These are phyloP conservation scores for Erpobdella octoculata DNA, from an alignment of 2,888 invertebrate genomes.

Conservation along the genomic window DNA sequence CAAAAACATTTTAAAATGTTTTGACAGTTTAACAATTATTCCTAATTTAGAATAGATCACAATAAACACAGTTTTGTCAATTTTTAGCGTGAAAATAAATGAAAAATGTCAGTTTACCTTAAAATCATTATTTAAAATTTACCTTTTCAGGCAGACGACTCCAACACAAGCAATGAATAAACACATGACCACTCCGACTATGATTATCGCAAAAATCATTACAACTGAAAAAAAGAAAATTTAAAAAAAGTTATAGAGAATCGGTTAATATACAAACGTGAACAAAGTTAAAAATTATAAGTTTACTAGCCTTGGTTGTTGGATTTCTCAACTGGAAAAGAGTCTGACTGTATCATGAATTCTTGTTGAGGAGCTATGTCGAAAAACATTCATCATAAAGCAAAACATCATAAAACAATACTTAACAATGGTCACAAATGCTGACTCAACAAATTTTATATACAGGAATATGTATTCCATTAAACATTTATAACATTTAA, in stretches of 20 bases:
- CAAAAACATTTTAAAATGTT: too few species aligned
- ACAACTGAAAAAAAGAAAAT: background rate
- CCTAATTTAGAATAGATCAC: too few species aligned
- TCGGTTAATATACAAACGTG: too few species aligned
- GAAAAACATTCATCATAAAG: too few species aligned
- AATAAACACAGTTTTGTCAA: too few species aligned
- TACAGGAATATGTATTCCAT: too few species aligned
- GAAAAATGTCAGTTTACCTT: too few species aligned
- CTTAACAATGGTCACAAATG: background rate
- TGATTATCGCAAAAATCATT: constrained; percentile 7
- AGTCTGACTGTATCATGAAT: background rate
- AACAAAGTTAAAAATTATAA: too few species aligned
- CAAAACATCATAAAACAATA: background rate
- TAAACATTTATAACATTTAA: too few species aligned
- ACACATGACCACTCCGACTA: background rate
- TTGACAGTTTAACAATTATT: too few species aligned
- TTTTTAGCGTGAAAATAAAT: too few species aligned
- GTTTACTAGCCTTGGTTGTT: background rate
- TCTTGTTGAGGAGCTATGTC: background rate
- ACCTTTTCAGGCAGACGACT: constrained; percentile 8
- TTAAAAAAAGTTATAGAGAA: background rate
- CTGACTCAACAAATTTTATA: background rate
- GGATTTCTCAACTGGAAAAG: background rate
- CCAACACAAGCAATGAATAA: constrained; percentile 16
- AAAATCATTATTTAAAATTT: background rate